phyloP scores from a whole-genome alignment of 2,888 invertebrate species.

The Electrophaes corylata region DNA sequence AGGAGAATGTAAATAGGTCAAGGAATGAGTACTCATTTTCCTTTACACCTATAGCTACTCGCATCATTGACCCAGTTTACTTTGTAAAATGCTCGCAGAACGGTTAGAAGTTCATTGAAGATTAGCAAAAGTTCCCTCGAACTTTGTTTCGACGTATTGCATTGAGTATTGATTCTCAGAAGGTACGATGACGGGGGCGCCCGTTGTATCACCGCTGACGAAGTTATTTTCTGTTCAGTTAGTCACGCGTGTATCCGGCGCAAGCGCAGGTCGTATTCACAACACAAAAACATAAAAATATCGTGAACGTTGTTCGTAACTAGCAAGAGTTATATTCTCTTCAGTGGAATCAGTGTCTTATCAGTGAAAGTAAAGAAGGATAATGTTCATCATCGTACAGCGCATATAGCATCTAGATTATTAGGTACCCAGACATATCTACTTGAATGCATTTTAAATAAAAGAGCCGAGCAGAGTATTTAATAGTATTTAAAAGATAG shows the following conservation, averaged over 20 bases:
- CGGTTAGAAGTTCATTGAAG: slow-evolving; percentile 12
- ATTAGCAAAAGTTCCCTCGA: slow-evolving; percentile 13
- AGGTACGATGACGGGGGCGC: slow-evolving; percentile 71
- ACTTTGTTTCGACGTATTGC: slow-evolving; percentile 26
- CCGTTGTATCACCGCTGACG: slow-evolving; percentile 78
- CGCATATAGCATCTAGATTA: slow-evolving; percentile 17
- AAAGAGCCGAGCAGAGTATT: not conserved
- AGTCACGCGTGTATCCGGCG: slow-evolving; percentile 82
- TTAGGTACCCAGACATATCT: not conserved
- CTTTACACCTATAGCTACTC: slow-evolving; percentile 9
- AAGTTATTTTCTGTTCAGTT: slow-evolving; percentile 83
- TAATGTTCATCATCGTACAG: slow-evolving; percentile 32
- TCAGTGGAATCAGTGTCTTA: too few species aligned
- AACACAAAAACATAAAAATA: slow-evolving; percentile 39
- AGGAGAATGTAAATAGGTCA: slow-evolving; percentile 25
- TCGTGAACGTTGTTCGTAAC: slow-evolving; percentile 29
- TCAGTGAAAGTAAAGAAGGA: slow-evolving; percentile 28
- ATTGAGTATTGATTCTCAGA: slow-evolving; percentile 73
- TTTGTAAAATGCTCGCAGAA: slow-evolving; percentile 9
- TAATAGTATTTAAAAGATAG: not conserved
- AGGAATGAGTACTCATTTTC: slow-evolving; percentile 8
- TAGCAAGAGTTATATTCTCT: slow-evolving; percentile 24
- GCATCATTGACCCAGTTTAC: slow-evolving; percentile 18
- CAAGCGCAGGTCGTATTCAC: slow-evolving; percentile 61
- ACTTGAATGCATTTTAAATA: slow-evolving; percentile 13